phyloP scores from a whole-genome alignment of 2,113 vertebrate genomes.

The Peromyscus polionotus region DNA sequence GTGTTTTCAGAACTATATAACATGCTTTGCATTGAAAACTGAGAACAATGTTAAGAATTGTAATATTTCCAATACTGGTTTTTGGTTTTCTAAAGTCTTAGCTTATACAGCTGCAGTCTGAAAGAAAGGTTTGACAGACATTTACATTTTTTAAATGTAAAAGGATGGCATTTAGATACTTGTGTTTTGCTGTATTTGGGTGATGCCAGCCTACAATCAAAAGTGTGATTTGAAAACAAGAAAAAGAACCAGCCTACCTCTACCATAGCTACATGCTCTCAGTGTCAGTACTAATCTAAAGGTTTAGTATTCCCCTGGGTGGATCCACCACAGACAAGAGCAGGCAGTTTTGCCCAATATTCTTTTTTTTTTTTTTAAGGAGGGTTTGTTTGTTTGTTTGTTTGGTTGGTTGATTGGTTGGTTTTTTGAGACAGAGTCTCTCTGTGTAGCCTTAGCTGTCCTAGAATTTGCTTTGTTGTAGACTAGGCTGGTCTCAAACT shows the following conservation, averaged over 20 bases:
- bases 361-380: neutral
- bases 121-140: neutral
- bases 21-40: conserved; percentile 12
- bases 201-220: neutral
- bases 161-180: neutral
- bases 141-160: neutral
- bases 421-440: neutral
- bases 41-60: conserved; percentile 14
- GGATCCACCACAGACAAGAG: conserved; percentile 1
- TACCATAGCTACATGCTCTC: neutral
- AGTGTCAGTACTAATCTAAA: neutral
- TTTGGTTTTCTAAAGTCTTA: neutral
- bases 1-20: conserved; percentile 23
- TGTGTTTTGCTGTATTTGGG: neutral
- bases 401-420: neutral
- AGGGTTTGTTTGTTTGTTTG: neutral
- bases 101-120: neutral
- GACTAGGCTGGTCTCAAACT: neutral
- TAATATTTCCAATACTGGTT: neutral
- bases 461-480: neutral
- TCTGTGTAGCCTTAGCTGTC: neutral
- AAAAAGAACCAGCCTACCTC: neutral
- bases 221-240: conserved; percentile 11
- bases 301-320: neutral
- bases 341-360: neutral